Base-by-base conservation (phyloP, 1,140 invertebrate genomes). In the Pygmarrhopalites habei region DNA sequence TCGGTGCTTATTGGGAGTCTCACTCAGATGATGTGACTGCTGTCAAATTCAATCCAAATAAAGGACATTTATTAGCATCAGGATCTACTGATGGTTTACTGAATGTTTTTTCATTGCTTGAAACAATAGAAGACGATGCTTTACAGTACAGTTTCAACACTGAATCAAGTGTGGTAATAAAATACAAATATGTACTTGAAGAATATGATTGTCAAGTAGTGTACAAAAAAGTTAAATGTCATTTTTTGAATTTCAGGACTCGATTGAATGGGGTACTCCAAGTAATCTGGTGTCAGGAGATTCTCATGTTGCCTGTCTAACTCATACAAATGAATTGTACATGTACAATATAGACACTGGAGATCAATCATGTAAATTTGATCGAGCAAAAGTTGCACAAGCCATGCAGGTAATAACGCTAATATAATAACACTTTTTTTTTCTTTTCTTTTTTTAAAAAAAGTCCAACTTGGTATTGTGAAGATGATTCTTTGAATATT, bases 31-130 rank as follows among this genome's bases (percentile, higher is more conserved):
- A 68, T 39, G 49, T 71, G 2, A 71, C 69, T 12, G 43, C 64
- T 12, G 41, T 71, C 3, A 78, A 81, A 69, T 96, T 95, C 76
- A 86, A 92, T 79, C 79, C 84, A 41, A 76, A 68, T n/a, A 82
- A 87, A 72, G 74, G 79, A 12, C 82, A 90, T 74, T 75, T 80
- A 21, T 72, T 95, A 47, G 82, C 84, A 46, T 84, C 86, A 0
- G 88, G 88, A 0, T 86, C 88, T 23, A 83, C 84, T 0, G 92
- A 95, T 78, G 90, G 91, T 0, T 77, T 95, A 1, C 83, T 95
- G 0, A 95, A 94, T 77, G 73, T 91, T 21, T 95, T 86, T 75
- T 86, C 95, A 74, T 78, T 95, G 1, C 81, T 78, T 49, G 78
- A 92, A 74, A 68, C 77, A 0, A 79, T 75, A 1, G 92, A 95